Evolutionary conservation across 2,797 vertebrate species (phyloP), one percentile per base, ranked within the genome.

Genomic region (Crypturellus tataupa): DNA sequence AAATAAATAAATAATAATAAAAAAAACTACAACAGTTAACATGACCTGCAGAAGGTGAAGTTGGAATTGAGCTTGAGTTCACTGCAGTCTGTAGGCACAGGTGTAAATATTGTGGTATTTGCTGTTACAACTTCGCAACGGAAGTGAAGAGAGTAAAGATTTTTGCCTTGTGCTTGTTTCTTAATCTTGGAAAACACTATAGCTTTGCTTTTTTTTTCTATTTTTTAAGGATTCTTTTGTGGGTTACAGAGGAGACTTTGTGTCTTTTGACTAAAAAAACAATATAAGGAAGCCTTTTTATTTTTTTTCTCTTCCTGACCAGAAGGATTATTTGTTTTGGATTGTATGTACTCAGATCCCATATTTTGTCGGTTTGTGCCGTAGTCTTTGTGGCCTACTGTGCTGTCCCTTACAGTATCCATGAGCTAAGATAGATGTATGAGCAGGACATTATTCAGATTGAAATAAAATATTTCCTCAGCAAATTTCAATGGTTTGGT

Each of bases 351-450:
- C 39, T 65, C 33, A 70, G n/a, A 63, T 55, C 7, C 4, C 9
- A 7, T 76, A 77, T 80, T 63, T 68, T 64, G 35, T 62, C 24
- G 59, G 25, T 59, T 86, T 88, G 29, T 11, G 6, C 14, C 59
- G 0, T 46, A 49, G 39, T 33, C 63, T 2, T 0, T 40, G 23
- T 75, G 40, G 40, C 44, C 17, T 42, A n/a, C 23, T 20, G 13
- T 1, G 1, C 3, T 10, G 3, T 60, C n/a, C 58, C 29, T 87
- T 62, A 8, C 0, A 40, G 31, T 2, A 63, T 23, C 33, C 39
- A 71, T 27, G 5, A 63, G 24, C 39, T 27, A 39, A 68, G 42
- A 49, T 4, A 49, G 20, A 15, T n/a, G 2, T 15, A 31, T 23
- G 46, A 85, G 13, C 16, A 73, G 25, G 12, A 5, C 3, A 1